Base-by-base conservation (phyloP, 2,888 invertebrate genomes). In the Leucophenga montana region DNA sequence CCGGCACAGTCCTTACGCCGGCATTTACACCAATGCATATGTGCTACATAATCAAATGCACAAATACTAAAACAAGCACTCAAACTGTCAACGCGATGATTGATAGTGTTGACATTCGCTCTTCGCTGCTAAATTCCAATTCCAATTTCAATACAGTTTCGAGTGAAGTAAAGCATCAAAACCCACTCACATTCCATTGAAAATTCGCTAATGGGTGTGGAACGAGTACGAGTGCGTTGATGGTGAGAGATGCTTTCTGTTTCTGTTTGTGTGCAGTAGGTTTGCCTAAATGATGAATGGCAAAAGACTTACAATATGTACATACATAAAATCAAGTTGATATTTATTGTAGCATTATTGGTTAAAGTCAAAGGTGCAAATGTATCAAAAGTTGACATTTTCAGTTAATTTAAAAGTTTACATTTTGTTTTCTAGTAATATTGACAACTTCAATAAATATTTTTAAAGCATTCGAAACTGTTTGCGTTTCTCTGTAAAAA, bases 61-160 rank as follows among this genome's bases (percentile, higher is more conserved):
- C 81, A 81, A 81, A 81, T 81, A 85, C 81, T 81, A 81, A 85
- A 84, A 81, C 81, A 81, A 84, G 85, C 81, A 81, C 81, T 81
- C 85, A 81, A 81, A 85, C 81, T 81, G 81, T 85, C 81, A 81
- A 81, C 84, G 85, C 81, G 78, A 81, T 81, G 81, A 81, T 81
- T 85, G 81, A 81, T 85, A 82, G 81, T 81, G 81, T 81, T 81
- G 81, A 81, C 81, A 81, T 81, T 81, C 83, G 81, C 81, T 85
- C 84, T 81, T 81, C 84, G 81, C 39, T 39, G 39, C 39, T 39
- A 39, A 39, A 39, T 39, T 39, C 39, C 39, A 39, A 39, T 39
- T 39, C 9, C 39, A 39, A 39, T 39, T n/a, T 39, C 39, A 11
- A 39, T 27, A 27, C 27, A 4, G 77, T 83, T 85, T 75, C 83